A percentile compares a stretch with the other conserved stretches of the same genome.
phyloP scores from a whole-genome alignment of 2,888 invertebrate genomes.

The Lampropteryx suffumata region DNA sequence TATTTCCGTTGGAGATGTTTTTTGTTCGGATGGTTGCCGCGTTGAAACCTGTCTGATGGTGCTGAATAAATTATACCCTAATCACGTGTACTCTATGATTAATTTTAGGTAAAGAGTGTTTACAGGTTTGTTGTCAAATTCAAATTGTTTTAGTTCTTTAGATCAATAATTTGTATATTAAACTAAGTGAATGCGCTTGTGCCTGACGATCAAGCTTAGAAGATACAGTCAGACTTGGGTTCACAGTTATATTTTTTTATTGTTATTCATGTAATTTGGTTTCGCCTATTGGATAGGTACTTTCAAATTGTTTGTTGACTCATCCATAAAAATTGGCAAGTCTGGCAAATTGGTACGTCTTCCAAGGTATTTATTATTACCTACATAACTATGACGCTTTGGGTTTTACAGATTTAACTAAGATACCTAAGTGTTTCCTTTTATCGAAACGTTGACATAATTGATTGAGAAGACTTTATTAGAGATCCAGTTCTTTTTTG shows the following conservation, averaged over 20 bases:
- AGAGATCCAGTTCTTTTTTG: neutral
- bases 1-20: constrained; percentile 66
- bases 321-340: neutral
- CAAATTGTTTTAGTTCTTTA: too few relatives aligned
- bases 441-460: too few relatives aligned
- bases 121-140: neutral
- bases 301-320: neutral
- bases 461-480: neutral
- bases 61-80: constrained; percentile 47
- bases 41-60: constrained; percentile 66
- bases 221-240: neutral
- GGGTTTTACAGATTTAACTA: too few relatives aligned
- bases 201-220: too few relatives aligned
- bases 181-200: too few relatives aligned
- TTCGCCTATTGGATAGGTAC: neutral
- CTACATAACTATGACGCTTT: too few relatives aligned
- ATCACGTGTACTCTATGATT: constrained; percentile 47
- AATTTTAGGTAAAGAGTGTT: constrained; percentile 9
- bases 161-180: too few relatives aligned
- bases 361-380: too few relatives aligned
- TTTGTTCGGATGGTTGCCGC: constrained; percentile 53
- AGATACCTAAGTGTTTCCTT: too few relatives aligned
- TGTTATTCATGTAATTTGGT: neutral
- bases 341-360: too few relatives aligned
- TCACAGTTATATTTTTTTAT: too few relatives aligned